phyloP scores from a whole-genome alignment of 2,113 vertebrate species.

The Cyrtonyx montezumae region DNA sequence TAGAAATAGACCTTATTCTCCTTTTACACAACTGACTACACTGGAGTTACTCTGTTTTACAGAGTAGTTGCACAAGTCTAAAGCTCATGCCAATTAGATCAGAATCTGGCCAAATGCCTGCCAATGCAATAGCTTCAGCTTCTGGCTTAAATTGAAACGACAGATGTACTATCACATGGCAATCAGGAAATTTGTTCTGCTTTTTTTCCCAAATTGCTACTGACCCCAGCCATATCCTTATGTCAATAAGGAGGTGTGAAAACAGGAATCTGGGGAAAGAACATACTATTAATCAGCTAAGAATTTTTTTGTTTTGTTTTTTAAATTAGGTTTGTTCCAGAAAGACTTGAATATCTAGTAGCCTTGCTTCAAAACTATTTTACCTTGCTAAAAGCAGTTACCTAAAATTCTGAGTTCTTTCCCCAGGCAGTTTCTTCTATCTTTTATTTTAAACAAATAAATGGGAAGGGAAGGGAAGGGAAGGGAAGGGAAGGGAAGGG shows the following conservation, averaged over 20 bases:
- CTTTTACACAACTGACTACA: background rate
- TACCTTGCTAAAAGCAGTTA: slow-evolving; percentile 14
- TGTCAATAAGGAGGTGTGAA: slow-evolving; percentile 47
- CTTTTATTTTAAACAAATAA: slow-evolving; percentile 31
- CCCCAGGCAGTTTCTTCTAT: background rate
- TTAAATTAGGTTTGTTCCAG: background rate
- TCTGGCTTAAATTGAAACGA: slow-evolving; percentile 24
- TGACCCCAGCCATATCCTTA: slow-evolving; percentile 51
- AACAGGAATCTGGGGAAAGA: slow-evolving; percentile 28
- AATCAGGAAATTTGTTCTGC: slow-evolving; percentile 54
- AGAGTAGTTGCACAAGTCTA: background rate
- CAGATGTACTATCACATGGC: slow-evolving; percentile 50
- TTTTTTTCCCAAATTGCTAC: slow-evolving; percentile 55
- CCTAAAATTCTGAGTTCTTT: slow-evolving; percentile 11
- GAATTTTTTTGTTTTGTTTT: background rate
- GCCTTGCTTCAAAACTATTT: background rate
- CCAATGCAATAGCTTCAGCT: slow-evolving; percentile 17
- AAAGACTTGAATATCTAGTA: background rate
- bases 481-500: no score
- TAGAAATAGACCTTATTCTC: background rate
- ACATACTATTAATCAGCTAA: background rate
- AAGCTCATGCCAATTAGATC: background rate
- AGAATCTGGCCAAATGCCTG: slow-evolving; percentile 25
- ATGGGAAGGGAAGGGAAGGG: no score
- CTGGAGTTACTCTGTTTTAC: background rate